Conservation (phyloP, 2,797 vertebrate species). For the Carapus acus region DNA sequence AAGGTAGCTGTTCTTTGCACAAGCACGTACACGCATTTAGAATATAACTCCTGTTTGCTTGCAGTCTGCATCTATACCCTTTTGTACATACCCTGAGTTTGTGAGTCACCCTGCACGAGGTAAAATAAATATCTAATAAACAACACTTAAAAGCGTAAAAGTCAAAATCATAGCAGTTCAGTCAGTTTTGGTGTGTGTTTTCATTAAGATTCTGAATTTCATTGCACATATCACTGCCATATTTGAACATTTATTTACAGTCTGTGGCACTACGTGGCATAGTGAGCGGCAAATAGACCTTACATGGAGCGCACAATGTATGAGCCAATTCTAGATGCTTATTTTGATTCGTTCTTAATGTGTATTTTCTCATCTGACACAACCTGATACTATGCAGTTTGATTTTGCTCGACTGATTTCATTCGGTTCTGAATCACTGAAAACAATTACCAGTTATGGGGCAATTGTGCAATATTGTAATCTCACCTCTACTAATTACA, state of each 20-base stretch:
- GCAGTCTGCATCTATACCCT: slow-evolving; percentile 49
- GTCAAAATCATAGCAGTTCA: neutral
- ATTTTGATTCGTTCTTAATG: neutral
- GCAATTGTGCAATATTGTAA: too few relatives aligned
- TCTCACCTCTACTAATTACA: neutral
- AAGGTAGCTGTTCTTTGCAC: slow-evolving; percentile 49
- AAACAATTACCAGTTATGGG: too few relatives aligned
- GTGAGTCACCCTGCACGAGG: slow-evolving; percentile 36
- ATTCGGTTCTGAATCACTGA: too few relatives aligned
- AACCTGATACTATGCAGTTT: too few relatives aligned
- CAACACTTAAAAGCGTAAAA: too few relatives aligned
- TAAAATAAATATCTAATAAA: slow-evolving; percentile 33
- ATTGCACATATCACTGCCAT: too few relatives aligned
- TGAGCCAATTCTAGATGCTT: neutral
- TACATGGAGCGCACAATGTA: too few relatives aligned
- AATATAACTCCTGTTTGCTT: slow-evolving; percentile 62
- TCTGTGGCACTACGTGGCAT: too few relatives aligned
- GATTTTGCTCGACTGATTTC: too few relatives aligned
- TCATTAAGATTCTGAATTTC: neutral
- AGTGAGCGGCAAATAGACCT: too few relatives aligned
- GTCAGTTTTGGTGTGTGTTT: slow-evolving; percentile 1
- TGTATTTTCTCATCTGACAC: too few relatives aligned
- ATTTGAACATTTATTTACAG: too few relatives aligned
- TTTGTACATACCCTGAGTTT: slow-evolving; percentile 49
- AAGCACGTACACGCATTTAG: slow-evolving; percentile 52